These are phyloP conservation scores for Geophilus truncorum DNA, from an alignment of 2,888 invertebrate genomes.

Conservation along the genomic window DNA sequence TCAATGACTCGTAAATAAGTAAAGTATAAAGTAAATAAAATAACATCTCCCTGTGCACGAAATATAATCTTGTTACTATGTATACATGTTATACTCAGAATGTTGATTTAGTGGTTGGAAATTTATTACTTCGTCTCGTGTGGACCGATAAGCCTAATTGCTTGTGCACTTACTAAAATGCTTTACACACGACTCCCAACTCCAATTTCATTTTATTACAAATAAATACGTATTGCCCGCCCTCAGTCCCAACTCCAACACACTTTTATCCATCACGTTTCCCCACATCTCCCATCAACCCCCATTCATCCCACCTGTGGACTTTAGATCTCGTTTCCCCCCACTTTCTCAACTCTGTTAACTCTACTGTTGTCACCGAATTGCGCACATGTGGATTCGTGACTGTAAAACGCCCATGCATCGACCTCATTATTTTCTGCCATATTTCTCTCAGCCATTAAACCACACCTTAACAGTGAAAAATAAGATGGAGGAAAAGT, in stretches of 20 bases:
- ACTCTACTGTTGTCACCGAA: not conserved
- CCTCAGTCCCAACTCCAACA: not conserved
- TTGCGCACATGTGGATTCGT: constrained; percentile 19
- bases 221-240: not conserved
- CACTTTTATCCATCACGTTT: not conserved
- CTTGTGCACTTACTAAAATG: not conserved
- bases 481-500: not conserved
- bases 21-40: no score
- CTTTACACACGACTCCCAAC: not conserved
- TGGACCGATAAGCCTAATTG: not conserved
- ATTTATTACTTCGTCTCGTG: not conserved
- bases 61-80: not conserved
- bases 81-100: not conserved
- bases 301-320: not conserved
- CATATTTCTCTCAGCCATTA: not conserved
- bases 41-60: no score
- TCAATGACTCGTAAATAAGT: no score
- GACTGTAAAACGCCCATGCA: constrained; percentile 4
- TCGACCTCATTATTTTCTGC: constrained; percentile 5
- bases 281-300: not conserved
- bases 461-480: not conserved
- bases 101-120: constrained; percentile 16
- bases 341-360: no score
- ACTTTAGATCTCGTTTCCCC: not conserved
- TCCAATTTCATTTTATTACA: not conserved